Evolutionary conservation across 2,797 vertebrate species (phyloP).

Genomic region (Halcyon leucocephala): DNA sequence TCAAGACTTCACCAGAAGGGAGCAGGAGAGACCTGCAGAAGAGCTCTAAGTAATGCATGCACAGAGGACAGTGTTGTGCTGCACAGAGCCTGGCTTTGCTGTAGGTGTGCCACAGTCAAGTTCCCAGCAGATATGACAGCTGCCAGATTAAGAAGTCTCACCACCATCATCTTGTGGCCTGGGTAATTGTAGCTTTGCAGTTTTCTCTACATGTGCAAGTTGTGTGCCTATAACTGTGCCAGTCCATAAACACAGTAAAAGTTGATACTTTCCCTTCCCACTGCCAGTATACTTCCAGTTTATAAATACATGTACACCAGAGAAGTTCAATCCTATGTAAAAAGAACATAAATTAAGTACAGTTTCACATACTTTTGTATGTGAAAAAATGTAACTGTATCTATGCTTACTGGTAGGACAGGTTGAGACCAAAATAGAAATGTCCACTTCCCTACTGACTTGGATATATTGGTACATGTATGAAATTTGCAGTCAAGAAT

Average conservation of each 20-base stretch:
- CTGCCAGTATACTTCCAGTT: background rate
- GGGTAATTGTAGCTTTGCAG: background rate
- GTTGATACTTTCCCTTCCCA: background rate
- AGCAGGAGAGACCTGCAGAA: slow-evolving; percentile 48
- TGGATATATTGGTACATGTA: background rate
- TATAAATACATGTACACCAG: background rate
- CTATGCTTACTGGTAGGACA: background rate
- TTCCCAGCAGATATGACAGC: background rate
- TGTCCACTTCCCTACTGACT: background rate
- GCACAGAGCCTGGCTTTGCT: background rate
- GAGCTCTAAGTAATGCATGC: background rate
- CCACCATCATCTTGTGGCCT: background rate
- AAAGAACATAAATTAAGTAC: background rate
- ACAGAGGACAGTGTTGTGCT: background rate
- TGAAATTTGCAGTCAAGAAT: background rate
- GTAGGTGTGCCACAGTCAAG: background rate
- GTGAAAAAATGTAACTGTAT: background rate
- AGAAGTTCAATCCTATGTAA: background rate
- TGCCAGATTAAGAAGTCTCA: background rate
- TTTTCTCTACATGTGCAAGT: background rate
- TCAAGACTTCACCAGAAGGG: slow-evolving; percentile 55
- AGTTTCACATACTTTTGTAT: background rate
- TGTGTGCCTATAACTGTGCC: accelerated
- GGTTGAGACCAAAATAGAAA: background rate
- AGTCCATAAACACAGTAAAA: background rate